These are phyloP conservation scores for Pachyramphus minor DNA, from an alignment of 2,113 vertebrate species.

Conservation along the genomic window DNA sequence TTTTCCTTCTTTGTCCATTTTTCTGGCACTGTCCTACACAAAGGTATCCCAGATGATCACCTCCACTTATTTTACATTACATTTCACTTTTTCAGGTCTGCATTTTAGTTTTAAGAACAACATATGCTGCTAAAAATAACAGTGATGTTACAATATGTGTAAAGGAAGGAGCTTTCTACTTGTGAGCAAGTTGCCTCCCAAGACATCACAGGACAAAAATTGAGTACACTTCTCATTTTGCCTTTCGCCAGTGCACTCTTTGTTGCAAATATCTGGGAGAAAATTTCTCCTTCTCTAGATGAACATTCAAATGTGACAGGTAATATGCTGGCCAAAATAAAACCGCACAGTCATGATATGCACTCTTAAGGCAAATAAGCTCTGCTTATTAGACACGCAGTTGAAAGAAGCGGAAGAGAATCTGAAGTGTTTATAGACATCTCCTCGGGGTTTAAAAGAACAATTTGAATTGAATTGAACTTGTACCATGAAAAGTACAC, in stretches of 20 bases:
- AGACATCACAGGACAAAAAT: not conserved
- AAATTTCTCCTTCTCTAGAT: not conserved
- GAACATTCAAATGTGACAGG: not conserved
- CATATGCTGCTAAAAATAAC: not conserved
- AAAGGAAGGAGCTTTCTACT: not conserved
- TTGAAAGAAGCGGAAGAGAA: not conserved
- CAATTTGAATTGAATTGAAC: not conserved
- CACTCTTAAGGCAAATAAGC: not conserved
- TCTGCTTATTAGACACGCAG: not conserved
- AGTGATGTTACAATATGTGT: not conserved
- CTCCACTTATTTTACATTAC: not conserved
- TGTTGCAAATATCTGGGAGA: not conserved
- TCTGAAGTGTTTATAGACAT: not conserved
- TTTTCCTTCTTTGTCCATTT: not conserved
- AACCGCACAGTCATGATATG: not conserved
- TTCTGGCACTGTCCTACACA: not conserved
- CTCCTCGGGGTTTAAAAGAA: not conserved
- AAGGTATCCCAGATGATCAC: not conserved
- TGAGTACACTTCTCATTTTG: not conserved
- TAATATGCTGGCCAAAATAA: not conserved
- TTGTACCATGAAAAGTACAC: not conserved
- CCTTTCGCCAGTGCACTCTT: not conserved
- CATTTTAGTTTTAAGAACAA: not conserved
- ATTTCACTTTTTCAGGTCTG: not conserved
- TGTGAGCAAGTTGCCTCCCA: not conserved